These are phyloP conservation scores for Stramonita haemastoma DNA, from an alignment of 2,888 invertebrate species.

Conservation along the genomic window DNA sequence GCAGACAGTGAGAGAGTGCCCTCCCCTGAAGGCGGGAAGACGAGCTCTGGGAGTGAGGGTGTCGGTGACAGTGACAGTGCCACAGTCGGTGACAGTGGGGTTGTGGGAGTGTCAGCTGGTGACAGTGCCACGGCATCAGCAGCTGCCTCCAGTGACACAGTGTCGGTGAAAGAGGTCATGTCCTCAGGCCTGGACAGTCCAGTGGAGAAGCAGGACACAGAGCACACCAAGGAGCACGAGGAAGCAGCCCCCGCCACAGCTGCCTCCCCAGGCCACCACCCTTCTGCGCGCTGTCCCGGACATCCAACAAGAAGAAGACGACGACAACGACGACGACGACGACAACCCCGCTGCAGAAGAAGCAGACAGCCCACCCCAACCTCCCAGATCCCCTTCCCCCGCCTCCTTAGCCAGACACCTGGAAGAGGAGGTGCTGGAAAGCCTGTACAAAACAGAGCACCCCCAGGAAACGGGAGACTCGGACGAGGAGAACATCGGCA, in stretches of 20 bases:
- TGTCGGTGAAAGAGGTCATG: neutral
- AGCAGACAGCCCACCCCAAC: neutral
- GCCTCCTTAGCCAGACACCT: conserved; percentile 28
- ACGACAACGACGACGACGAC: too few relatives aligned
- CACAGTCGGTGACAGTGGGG: neutral
- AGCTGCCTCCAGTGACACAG: neutral
- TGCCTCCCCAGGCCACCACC: neutral
- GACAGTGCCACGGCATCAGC: neutral
- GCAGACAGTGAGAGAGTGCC: conserved; percentile 6
- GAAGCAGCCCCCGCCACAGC: neutral
- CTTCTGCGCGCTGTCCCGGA: neutral
- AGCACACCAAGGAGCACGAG: conserved; percentile 41
- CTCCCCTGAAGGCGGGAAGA: neutral
- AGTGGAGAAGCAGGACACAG: conserved; percentile 40
- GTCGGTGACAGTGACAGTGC: neutral
- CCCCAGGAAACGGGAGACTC: conserved; percentile 51
- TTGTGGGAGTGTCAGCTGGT: neutral
- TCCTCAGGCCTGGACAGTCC: conserved; percentile 19
- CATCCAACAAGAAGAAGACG: neutral
- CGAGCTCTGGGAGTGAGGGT: neutral
- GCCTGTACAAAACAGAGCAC: conserved; percentile 45
- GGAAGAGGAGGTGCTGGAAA: conserved; percentile 45
- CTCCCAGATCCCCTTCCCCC: neutral
- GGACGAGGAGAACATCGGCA: conserved; percentile 54
- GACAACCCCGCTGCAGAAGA: neutral